phyloP scores from a whole-genome alignment of 2,113 vertebrate species.

The Notechis scutatus region DNA sequence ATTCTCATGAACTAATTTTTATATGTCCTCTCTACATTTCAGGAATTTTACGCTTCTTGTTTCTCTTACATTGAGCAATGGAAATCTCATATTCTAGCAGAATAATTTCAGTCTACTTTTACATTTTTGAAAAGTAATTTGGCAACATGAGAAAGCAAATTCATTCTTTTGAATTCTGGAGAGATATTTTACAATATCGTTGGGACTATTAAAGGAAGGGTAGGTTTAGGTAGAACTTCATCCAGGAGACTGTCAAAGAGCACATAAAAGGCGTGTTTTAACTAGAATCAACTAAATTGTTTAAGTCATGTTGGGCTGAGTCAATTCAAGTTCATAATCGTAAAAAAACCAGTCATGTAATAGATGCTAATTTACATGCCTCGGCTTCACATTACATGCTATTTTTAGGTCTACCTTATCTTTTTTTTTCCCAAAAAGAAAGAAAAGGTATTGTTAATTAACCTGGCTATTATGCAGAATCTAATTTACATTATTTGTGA shows the following conservation, averaged over 20 bases:
- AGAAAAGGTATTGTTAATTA: not conserved
- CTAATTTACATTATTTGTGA: not conserved
- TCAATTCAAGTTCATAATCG: not conserved
- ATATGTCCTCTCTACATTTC: not conserved
- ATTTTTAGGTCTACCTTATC: not conserved
- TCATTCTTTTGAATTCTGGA: not conserved
- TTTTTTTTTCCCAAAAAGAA: not conserved
- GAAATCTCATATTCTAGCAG: not conserved
- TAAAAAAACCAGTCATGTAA: not conserved
- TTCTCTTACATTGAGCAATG: not conserved
- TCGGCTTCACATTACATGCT: not conserved
- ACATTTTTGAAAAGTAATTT: not conserved
- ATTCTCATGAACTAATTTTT: not conserved
- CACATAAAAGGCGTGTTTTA: not conserved
- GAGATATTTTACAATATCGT: not conserved
- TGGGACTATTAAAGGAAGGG: not conserved
- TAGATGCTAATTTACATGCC: not conserved
- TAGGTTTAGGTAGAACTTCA: not conserved
- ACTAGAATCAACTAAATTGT: not conserved
- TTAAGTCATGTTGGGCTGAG: not conserved
- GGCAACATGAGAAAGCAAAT: not conserved
- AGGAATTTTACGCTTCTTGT: not conserved
- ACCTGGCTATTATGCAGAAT: constrained; percentile 40
- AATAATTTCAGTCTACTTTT: not conserved
- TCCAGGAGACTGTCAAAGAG: not conserved